Base-by-base conservation (phyloP, 2,888 invertebrate species). In the Lasioglossum oenotherae region DNA sequence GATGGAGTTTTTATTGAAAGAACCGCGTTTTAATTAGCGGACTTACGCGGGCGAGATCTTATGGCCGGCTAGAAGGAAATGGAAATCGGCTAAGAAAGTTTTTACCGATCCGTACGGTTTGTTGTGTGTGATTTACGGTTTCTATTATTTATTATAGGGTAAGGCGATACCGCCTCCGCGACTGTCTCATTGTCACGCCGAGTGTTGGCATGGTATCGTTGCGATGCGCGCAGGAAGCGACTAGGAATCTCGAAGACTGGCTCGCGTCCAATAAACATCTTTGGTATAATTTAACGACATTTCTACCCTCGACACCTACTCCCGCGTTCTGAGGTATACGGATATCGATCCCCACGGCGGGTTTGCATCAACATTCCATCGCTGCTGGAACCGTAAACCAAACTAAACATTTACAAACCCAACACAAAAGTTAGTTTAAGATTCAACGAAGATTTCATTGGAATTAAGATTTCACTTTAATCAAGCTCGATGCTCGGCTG, bases 231-330 rank as follows among this genome's bases (percentile, higher is more conserved):
- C 86, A 85, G 83, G 78, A 84, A 87, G 69, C 86, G 85, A 84
- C 75, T 74, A 78, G 79, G 85, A 80, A 84, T 82, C 75, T 85
- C 88, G 79, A 92, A 92, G 85, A 92, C 93, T 94, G 94, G 94
- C 93, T 75, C 75, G 41, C 69, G 77, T 91, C 93, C 94, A 94
- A 93, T 93, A 92, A 92, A 92, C 92, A 92, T 94, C 92, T 93
- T 91, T 91, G 92, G 92, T 92, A 93, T 93, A 93, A 93, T 93
- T 92, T 91, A 92, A 93, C 93, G 92, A 90, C 92, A 92, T 92
- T 91, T 91, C 91, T 88, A 91, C 92, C 88, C 91, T 87, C 81
- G 82, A 80, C 84, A 84, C 86, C 82, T 84, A 81, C 77, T 83
- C 76, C 53, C n/a, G 41, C 74, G 6, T 19, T 16, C n/a, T 81